These are phyloP conservation scores for Listrodromus nycthemerus DNA, from an alignment of 2,888 invertebrate genomes.

Conservation along the genomic window DNA sequence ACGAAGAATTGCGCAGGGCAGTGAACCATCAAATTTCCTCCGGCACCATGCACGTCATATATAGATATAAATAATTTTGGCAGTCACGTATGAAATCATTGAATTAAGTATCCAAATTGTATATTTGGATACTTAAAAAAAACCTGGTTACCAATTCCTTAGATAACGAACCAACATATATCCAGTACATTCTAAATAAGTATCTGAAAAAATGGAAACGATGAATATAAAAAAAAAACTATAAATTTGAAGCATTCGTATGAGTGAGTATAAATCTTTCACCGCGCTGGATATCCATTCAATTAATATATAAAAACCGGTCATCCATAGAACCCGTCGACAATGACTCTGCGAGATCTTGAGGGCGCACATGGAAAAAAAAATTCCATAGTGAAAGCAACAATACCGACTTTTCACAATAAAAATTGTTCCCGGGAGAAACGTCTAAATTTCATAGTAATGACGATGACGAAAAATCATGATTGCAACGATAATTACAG, in stretches of 20 bases:
- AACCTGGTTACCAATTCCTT: background rate
- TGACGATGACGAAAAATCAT: no score
- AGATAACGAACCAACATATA: background rate
- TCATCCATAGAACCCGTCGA: constrained; percentile 28
- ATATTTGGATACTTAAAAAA: background rate
- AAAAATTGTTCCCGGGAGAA: no score
- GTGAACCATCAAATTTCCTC: background rate
- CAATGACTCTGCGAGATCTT: constrained; percentile 50
- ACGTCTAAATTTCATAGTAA: no score
- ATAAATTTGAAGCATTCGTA: no score
- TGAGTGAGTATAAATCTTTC: background rate
- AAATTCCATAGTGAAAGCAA: no score
- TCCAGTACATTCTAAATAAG: no score
- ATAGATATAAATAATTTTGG: background rate
- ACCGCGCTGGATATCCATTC: constrained; percentile 27
- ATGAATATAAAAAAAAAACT: background rate
- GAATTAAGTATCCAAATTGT: background rate
- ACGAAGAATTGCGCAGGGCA: background rate
- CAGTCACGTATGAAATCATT: constrained; percentile 2
- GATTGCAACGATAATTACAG: no score
- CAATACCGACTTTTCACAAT: no score
- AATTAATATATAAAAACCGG: constrained; percentile 51
- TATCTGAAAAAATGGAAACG: background rate
- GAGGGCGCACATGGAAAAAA: background rate
- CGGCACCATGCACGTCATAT: constrained; percentile 7